Base-by-base conservation (phyloP, 2,113 vertebrate genomes). In the Pungitius pungitius region DNA sequence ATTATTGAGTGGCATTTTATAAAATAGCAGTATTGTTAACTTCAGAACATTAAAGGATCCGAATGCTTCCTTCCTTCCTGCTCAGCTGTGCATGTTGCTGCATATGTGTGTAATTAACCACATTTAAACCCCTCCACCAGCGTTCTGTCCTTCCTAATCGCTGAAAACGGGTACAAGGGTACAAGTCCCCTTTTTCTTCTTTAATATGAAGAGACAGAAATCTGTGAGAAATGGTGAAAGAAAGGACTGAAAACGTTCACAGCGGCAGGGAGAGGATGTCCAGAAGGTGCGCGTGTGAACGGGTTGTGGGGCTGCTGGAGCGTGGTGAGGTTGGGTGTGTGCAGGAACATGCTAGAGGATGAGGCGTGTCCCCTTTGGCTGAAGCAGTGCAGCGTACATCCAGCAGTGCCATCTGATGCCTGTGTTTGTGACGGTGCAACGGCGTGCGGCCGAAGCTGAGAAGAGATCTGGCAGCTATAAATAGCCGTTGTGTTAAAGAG, bases 381-480 rank as follows among this genome's bases (percentile, higher is more conserved):
- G 81, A 24, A 54, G n/a, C 55, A 13, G 73, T 3, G 33, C 64
- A 51, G 81, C 73, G 85, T 84, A 81, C 88, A 86, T 91, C 87
- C 84, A 74, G 79, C 40, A 18, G 73, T 90, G 90, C 80, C 89
- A 92, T 83, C 83, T 69, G 90, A 92, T 90, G 90, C 90, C 85
- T 68, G 79, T 49, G 83, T 83, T 87, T 89, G 88, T 92, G 88
- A 90, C 77, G 60, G 82, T 71, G 86, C 83, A 86, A 61, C 87
- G 75, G 81, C 72, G 84, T 87, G 81, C 74, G 26, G 74, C 83
- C 58, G 81, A 79, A 73, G 51, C 90, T 89, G 88, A 90, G 86
- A 92, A 91, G 90, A 92, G 89, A 92, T 86, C 87, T 68, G 84
- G 82, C 75, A n/a, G 83, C 89, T 93, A 93, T 87, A 90, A 92